These are phyloP conservation scores for Epistrophe grossulariae DNA, from an alignment of 2,888 invertebrate genomes.

Conservation along the genomic window DNA sequence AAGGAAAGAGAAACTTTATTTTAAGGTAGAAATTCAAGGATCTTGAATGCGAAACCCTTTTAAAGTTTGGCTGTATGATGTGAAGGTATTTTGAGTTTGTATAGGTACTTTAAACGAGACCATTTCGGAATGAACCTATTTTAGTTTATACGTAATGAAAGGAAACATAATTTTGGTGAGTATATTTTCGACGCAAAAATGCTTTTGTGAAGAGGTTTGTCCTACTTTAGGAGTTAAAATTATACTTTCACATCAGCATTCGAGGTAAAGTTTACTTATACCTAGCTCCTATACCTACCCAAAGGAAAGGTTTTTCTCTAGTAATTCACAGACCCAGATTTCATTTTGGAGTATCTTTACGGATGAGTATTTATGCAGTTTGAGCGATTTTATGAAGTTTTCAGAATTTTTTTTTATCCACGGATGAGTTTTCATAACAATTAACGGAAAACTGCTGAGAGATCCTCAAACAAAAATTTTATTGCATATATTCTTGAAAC, in stretches of 20 bases:
- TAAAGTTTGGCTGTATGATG: conserved; percentile 3
- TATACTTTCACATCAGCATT: background rate
- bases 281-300: background rate
- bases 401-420: background rate
- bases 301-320: background rate
- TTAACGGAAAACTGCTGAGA: background rate
- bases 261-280: background rate
- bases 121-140: conserved; percentile 10
- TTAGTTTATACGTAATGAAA: conserved; percentile 24
- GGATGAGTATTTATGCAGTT: conserved; percentile 23
- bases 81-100: background rate
- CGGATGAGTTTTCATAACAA: conserved; percentile 19
- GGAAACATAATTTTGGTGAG: conserved; percentile 18
- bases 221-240: conserved; percentile 34
- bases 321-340: conserved; percentile 28
- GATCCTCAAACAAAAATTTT: conserved; percentile 3
- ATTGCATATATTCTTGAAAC: background rate
- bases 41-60: conserved; percentile 29
- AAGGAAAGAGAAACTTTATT: conserved; percentile 14
- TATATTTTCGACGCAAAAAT: conserved; percentile 39
- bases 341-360: conserved; percentile 17
- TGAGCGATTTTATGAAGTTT: conserved; percentile 2
- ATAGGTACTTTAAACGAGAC: background rate
- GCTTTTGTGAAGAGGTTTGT: conserved; percentile 28
- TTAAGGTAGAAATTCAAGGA: conserved; percentile 17